Evolutionary conservation across 1,140 invertebrate species (phyloP), one percentile per base, ranked within the genome.

Genomic region (Drosophila santomea): DNA sequence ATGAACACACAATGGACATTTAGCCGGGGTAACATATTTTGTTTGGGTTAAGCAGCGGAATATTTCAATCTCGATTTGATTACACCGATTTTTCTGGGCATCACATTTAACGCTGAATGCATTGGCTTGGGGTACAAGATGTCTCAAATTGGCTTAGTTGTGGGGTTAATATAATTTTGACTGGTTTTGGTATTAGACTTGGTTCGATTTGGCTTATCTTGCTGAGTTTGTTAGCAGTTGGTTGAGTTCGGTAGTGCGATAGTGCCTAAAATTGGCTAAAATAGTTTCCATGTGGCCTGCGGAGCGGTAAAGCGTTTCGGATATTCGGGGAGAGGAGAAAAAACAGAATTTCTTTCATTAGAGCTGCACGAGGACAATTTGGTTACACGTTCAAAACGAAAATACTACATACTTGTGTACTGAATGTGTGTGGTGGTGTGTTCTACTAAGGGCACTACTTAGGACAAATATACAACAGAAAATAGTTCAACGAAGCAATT

Each of bases 241-340:
- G 35, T 73, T 80, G 74, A 50, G 50, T 78, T 74, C 71, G 36
- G 52, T 44, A 75, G 54, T 78, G 20, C 45, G 55, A 74, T 39
- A 51, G 39, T 72, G 68, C 74, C 68, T 90, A 91, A 86, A 71
- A 56, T 62, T 91, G 78, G 69, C 52, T 88, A 79, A 89, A 85
- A 91, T 73, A 89, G 64, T 91, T 91, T 85, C 89, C 90, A 90
- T 91, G 90, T 66, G 90, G 90, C 90, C 90, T 91, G 90, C 64
- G 74, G 63, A 74, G 60, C 63, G 77, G 69, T 51, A 78, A 90
- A 90, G 85, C 85, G 47, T 81, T 81, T 75, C 25, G 50, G 52
- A 17, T 38, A 17, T 61, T 45, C n/a, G 15, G 80, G 77, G 69
- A 66, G 55, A 68, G 82, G 62, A 88, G 72, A 74, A 52, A 78